phyloP scores from a whole-genome alignment of 2,888 invertebrate species.

The Encarsia formosa region DNA sequence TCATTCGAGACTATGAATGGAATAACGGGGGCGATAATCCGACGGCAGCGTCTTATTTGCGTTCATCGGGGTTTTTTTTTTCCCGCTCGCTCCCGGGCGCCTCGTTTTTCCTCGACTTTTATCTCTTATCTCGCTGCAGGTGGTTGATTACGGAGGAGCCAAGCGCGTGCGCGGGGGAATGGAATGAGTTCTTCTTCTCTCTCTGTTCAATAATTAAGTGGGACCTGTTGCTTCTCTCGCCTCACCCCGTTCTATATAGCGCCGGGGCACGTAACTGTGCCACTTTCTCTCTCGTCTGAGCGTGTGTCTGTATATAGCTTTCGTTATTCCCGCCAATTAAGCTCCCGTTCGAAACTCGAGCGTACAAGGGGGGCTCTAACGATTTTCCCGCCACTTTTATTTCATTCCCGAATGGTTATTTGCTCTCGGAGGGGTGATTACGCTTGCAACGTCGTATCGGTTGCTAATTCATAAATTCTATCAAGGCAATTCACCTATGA shows the following conservation, averaged over 20 bases:
- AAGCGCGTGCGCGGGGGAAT: conserved; percentile 11
- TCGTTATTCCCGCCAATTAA: conserved; percentile 47
- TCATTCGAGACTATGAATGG: too few species aligned
- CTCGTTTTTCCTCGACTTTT: conserved; percentile 24
- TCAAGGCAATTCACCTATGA: too few species aligned
- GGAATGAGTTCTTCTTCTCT: conserved; percentile 27
- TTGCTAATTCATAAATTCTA: too few species aligned
- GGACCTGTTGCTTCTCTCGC: conserved; percentile 49
- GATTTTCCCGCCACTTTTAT: neutral
- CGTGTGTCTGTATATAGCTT: conserved; percentile 23
- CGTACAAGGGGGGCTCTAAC: neutral
- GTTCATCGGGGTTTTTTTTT: too few species aligned
- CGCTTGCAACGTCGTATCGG: too few species aligned
- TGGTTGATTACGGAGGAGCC: conserved; percentile 37
- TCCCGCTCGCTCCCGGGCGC: too few species aligned
- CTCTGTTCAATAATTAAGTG: conserved; percentile 51
- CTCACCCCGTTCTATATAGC: conserved; percentile 30
- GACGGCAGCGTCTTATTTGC: too few species aligned
- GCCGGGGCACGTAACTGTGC: conserved; percentile 7
- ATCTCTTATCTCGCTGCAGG: conserved; percentile 30
- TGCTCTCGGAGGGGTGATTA: too few species aligned
- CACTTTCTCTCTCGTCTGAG: conserved; percentile 2
- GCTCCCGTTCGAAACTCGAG: conserved; percentile 18
- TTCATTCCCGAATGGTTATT: too few species aligned
- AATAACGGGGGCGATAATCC: too few species aligned